A percentile compares a stretch with the other conserved stretches of the same genome.
phyloP scores from a whole-genome alignment of 2,888 invertebrate genomes.

The Scaptomyza parva region DNA sequence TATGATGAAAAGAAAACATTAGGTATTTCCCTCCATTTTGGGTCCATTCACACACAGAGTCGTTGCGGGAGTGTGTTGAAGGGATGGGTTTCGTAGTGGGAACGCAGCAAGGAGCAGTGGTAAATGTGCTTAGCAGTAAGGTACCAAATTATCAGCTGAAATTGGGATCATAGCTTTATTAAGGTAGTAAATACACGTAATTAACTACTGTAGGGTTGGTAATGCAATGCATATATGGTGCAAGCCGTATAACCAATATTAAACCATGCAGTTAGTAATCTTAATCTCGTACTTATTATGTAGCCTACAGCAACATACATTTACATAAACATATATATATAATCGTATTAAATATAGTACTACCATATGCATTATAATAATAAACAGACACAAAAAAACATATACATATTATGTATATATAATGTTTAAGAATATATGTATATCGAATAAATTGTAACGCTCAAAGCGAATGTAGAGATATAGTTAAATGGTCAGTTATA shows the following conservation, averaged over 20 bases:
- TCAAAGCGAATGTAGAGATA: conserved; percentile 62
- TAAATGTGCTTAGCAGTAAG: conserved; percentile 85
- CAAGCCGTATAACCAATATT: conserved; percentile 31
- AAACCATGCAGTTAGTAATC: conserved; percentile 32
- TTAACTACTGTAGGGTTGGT: conserved; percentile 52
- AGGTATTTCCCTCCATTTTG: background rate
- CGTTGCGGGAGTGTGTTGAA: background rate
- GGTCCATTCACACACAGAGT: background rate
- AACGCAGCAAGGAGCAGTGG: conserved; percentile 83
- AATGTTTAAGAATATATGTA: conserved; percentile 42
- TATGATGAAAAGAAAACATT: background rate
- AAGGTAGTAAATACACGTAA: conserved; percentile 84
- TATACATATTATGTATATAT: conserved; percentile 47
- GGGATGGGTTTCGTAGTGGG: background rate
- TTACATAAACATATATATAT: conserved; percentile 28
- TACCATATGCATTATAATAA: conserved; percentile 15
- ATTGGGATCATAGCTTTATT: conserved; percentile 90
- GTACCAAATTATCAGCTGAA: conserved; percentile 86
- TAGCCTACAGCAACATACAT: background rate
- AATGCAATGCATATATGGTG: conserved; percentile 16
- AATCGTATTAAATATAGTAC: no score
- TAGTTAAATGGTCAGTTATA: conserved; percentile 12
- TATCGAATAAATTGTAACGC: conserved; percentile 58
- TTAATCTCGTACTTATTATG: conserved; percentile 27
- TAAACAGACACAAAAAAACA: conserved; percentile 23